Evolutionary conservation across 1,140 invertebrate species (phyloP), one percentile per base, ranked within the genome.

Genomic region (Drosophila paulistorum): DNA sequence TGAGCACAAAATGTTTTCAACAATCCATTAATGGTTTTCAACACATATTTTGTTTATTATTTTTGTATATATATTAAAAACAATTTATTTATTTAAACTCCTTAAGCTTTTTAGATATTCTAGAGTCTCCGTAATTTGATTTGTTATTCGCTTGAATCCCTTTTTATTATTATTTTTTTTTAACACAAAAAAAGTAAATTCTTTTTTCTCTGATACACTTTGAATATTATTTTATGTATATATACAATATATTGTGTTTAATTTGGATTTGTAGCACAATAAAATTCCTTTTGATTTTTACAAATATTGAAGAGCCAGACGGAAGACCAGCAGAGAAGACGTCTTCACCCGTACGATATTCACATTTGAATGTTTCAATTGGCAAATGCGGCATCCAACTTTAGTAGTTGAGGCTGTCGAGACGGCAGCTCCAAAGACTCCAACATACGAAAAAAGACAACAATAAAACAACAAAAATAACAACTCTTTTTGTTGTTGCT

Each of bases 281-380:
- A 51, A 51, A 51, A 51, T 51, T 51, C 45, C 45, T 51, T 48
- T 48, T 48, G 14, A 17, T 48, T 10, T 48, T 48, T 35, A 74
- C 14, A 75, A 61, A 37, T 35, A 62, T 30, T 17, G 35, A 48
- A 77, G 74, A 77, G 74, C 74, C 74, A 77, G 74, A 77, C 83
- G 84, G 74, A 77, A 83, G 84, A 83, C 77, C 79, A 86, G 82
- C 86, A 90, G 81, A 91, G 82, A 90, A 90, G 81, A 91, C 90
- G 90, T 91, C 90, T 91, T 91, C 79, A 90, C 90, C 77, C 90
- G 90, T 87, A 85, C 90, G 90, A 81, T 90, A 91, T 86, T 91
- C 90, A 91, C 86, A 91, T 91, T 90, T 91, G 90, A 91, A 91
- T 91, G 90, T 83, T 91, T 91, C 89, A 82, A 85, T 91, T 91